These are phyloP conservation scores for Anguilla pacifica DNA, from an alignment of 2,797 vertebrate genomes.

Conservation along the genomic window DNA sequence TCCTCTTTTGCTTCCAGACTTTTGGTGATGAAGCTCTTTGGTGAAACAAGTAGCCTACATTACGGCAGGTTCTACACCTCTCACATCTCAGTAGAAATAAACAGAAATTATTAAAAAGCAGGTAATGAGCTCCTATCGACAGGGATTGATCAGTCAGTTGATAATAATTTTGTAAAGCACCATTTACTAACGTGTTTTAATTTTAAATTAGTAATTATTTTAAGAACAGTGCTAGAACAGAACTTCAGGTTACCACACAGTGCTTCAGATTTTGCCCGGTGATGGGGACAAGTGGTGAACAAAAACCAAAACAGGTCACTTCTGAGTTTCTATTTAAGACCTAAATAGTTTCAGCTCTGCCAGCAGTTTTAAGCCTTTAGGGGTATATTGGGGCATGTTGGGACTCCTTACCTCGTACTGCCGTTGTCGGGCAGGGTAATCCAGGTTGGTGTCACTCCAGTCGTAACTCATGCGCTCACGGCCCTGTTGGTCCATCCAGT, in stretches of 20 bases:
- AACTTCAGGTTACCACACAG: too few relatives aligned
- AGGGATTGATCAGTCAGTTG: neutral
- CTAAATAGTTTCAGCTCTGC: neutral
- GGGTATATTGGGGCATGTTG: neutral
- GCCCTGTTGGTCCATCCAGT: slow-evolving; percentile 97
- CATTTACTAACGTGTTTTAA: neutral
- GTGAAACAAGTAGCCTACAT: neutral
- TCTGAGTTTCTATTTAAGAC: neutral
- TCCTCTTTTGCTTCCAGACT: slow-evolving; percentile 92
- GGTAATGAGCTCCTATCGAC: neutral
- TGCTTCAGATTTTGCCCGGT: too few relatives aligned
- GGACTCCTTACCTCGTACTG: slow-evolving; percentile 85
- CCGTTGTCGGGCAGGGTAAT: slow-evolving; percentile 88
- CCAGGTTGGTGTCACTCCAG: slow-evolving; percentile 92
- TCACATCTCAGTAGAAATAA: neutral
- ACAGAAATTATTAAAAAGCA: neutral
- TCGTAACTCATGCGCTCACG: slow-evolving; percentile 87
- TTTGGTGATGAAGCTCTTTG: slow-evolving; percentile 89
- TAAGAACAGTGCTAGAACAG: too few relatives aligned
- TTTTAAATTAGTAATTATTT: too few relatives aligned
- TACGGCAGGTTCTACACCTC: neutral
- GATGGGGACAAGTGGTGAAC: neutral
- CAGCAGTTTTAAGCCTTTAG: neutral
- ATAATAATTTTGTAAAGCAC: neutral
- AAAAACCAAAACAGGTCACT: neutral